Evolutionary conservation across 2,113 vertebrate species (phyloP).

Genomic region (Microtus ochrogaster): DNA sequence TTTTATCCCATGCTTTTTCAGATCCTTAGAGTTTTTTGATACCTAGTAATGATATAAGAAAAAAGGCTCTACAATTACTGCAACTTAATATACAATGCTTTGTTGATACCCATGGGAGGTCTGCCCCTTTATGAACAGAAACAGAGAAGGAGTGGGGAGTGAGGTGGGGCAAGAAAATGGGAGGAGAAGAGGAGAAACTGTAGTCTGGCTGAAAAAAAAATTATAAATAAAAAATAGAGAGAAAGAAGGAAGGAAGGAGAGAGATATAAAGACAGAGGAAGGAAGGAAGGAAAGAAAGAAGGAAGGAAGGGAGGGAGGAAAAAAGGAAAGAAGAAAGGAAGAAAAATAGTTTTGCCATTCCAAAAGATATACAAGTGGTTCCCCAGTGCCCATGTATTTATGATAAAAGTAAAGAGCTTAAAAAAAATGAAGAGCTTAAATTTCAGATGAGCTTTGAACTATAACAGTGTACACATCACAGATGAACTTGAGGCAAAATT

Average conservation of each 20-base stretch:
- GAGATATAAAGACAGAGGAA: too few relatives aligned
- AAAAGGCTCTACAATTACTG: not conserved
- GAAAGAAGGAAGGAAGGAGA: too few relatives aligned
- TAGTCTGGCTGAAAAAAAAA: too few relatives aligned
- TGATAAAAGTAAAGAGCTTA: not conserved
- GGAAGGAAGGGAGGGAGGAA: too few relatives aligned
- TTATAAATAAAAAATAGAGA: too few relatives aligned
- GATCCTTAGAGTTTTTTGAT: not conserved
- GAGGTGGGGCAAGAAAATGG: not conserved
- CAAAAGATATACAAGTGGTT: not conserved
- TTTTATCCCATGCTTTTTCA: too few relatives aligned
- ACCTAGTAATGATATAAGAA: not conserved
- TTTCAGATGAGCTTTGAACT: not conserved
- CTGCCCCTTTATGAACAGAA: not conserved
- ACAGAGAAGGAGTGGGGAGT: not conserved
- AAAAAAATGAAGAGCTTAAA: not conserved
- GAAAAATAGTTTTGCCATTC: not conserved
- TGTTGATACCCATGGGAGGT: not conserved
- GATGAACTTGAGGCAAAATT: not conserved
- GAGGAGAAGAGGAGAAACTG: not conserved
- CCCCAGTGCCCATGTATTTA: not conserved
- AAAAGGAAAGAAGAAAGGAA: too few relatives aligned
- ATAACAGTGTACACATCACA: not conserved
- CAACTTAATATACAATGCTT: not conserved
- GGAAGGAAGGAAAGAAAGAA: too few relatives aligned